Evolutionary conservation across 2,888 invertebrate species (phyloP), one percentile per base, ranked within the genome.

Genomic region (Calameuta idolon): DNA sequence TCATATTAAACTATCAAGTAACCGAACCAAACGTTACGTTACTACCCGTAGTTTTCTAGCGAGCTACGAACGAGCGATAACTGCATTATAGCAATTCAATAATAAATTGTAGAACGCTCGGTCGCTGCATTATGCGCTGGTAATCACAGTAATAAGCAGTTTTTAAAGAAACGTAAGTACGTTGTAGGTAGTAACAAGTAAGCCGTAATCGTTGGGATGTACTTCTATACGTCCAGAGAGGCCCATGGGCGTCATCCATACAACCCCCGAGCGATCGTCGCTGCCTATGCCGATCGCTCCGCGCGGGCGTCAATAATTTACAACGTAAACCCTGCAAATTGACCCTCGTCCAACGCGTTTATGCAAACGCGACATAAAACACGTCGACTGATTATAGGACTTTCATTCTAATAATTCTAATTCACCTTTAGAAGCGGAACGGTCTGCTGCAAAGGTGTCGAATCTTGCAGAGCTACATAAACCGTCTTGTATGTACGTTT

Each of bases 121-220:
- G 80, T 85, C 85, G 84, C 84, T 84, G 86, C 86, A 89, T 89
- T 89, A 89, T 89, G 88, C 87, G 87, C 86, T 82, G 82, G 88
- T 89, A 89, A 89, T 89, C 89, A 89, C 87, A 87, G 89, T 89
- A 89, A 89, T 89, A 89, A 89, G 88, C 89, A 86, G 89, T 89
- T 89, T 88, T 89, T 88, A 89, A 89, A 89, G 89, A 87, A 88
- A 88, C 87, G 83, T 89, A 87, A 88, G 89, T 89, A 87, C 85
- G 88, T 88, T 88, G 89, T 89, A 89, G 89, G 89, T 89, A 89
- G 89, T 89, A 89, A 88, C 88, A 86, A 89, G 88, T 88, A 84
- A 87, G 86, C 86, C 80, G 87, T 89, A 89, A 89, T 89, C 89
- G 88, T 83, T 82, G 82, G 84, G 85, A 85, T 85, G 84, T 81